Conservation (phyloP, 2,888 invertebrate species). For the Brenthis hecate region DNA sequence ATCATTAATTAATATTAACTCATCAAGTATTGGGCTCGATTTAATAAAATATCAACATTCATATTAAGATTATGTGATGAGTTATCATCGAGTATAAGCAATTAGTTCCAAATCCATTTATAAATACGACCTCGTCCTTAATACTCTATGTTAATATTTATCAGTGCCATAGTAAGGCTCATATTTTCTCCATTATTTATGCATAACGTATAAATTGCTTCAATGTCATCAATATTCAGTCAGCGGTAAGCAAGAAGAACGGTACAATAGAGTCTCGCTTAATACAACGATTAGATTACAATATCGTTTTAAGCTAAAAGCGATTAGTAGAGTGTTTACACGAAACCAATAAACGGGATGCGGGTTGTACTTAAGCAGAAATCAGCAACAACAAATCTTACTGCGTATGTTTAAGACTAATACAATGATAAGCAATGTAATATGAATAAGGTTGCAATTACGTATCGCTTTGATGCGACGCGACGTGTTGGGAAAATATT, state of each 20-base stretch:
- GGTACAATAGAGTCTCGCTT: slow-evolving; percentile 44
- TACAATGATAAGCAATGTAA: too few species aligned
- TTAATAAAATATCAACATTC: too few species aligned
- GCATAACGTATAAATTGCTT: slow-evolving; percentile 79
- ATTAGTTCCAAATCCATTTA: slow-evolving; percentile 15
- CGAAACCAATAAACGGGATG: slow-evolving; percentile 2
- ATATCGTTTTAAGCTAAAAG: slow-evolving; percentile 37
- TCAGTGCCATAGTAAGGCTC: slow-evolving; percentile 12
- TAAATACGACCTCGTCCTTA: slow-evolving; percentile 10
- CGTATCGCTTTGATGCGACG: too few species aligned
- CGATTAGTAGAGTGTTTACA: slow-evolving; percentile 4
- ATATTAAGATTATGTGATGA: too few species aligned
- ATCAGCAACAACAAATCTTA: not conserved
- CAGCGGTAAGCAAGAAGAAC: slow-evolving; percentile 48
- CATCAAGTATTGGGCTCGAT: too few species aligned
- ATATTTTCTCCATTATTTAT: slow-evolving; percentile 73
- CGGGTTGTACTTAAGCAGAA: not conserved
- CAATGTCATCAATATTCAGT: slow-evolving; percentile 75
- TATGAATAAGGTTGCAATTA: too few species aligned
- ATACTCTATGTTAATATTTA: slow-evolving; percentile 19
- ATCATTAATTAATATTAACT: too few species aligned
- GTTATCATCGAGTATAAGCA: slow-evolving; percentile 13
- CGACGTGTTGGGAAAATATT: too few species aligned
- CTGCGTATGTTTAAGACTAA: too few species aligned
- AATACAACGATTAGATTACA: slow-evolving; percentile 42